Conservation (phyloP, 2,888 invertebrate genomes). For the Stenichneumon culpator region DNA sequence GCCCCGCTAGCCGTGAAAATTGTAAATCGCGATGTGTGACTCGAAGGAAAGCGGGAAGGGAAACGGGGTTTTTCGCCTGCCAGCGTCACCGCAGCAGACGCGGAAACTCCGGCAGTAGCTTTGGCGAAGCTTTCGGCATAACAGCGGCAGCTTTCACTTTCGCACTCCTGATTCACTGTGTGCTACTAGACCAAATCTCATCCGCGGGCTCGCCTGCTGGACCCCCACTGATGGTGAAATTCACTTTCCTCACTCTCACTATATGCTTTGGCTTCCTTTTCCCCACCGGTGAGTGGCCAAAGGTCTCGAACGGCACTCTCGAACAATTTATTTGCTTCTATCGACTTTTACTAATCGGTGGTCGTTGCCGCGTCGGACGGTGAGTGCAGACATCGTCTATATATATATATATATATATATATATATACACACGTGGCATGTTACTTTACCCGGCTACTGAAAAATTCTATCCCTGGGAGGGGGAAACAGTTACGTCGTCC, state of each 20-base stretch:
- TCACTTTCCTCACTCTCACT: slow-evolving; percentile 43
- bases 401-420: neutral
- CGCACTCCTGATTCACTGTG: slow-evolving; percentile 17
- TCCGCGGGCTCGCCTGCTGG: slow-evolving; percentile 25
- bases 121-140: slow-evolving; percentile 55
- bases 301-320: slow-evolving; percentile 34
- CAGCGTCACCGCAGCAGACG: slow-evolving; percentile 7
- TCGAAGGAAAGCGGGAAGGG: slow-evolving; percentile 21
- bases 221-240: slow-evolving; percentile 54
- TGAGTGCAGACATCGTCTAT: neutral
- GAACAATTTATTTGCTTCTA: slow-evolving; percentile 51
- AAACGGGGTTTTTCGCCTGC: neutral
- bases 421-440: neutral
- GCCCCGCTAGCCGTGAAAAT: slow-evolving; percentile 46
- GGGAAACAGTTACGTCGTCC: slow-evolving; percentile 14
- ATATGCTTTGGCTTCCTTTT: neutral
- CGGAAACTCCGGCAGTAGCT: slow-evolving; percentile 52
- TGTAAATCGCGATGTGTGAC: slow-evolving; percentile 60
- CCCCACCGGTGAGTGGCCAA: slow-evolving; percentile 8
- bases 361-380: slow-evolving; percentile 8
- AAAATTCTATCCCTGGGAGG: neutral
- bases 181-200: slow-evolving; percentile 56
- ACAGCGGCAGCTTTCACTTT: slow-evolving; percentile 37
- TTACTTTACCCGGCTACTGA: slow-evolving; percentile 10
- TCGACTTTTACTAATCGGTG: slow-evolving; percentile 54